Conservation (phyloP, 2,797 vertebrate genomes). For the Pelobates cultripes region DNA sequence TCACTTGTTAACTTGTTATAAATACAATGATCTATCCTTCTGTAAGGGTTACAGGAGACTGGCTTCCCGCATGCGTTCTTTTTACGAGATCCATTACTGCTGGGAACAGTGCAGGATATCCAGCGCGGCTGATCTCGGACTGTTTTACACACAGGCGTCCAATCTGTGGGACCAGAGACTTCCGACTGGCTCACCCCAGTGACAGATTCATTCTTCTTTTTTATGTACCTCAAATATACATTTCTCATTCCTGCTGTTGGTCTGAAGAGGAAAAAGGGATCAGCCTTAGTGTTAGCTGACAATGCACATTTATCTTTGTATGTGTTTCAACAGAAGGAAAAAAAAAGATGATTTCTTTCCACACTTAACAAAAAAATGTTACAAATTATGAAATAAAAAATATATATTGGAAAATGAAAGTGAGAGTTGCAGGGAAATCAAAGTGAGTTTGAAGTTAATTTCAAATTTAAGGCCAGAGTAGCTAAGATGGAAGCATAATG, state of each 20-base stretch:
- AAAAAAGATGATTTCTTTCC: background rate
- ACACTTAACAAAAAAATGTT: background rate
- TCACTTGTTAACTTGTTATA: no score
- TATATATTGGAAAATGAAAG: no score
- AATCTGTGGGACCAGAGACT: slow-evolving; percentile 68
- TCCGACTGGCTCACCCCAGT: slow-evolving; percentile 62
- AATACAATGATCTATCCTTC: background rate
- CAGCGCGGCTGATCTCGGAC: slow-evolving; percentile 45
- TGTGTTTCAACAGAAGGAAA: background rate
- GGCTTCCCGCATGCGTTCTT: background rate
- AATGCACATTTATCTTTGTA: background rate
- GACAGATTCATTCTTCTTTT: slow-evolving; percentile 17
- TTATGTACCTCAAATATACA: slow-evolving; percentile 61
- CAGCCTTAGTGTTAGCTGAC: background rate
- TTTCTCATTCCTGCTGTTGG: slow-evolving; percentile 58
- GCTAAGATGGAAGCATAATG: no score
- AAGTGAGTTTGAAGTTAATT: no score
- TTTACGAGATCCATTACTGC: background rate
- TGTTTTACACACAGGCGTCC: slow-evolving; percentile 62
- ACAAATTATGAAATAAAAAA: no score
- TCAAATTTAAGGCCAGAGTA: no score
- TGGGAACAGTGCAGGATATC: slow-evolving; percentile 59
- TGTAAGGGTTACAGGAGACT: background rate
- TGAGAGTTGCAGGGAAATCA: no score
- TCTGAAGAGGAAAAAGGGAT: slow-evolving; percentile 59